Evolutionary conservation across 2,113 vertebrate species (phyloP).

Genomic region (Murina feae): DNA sequence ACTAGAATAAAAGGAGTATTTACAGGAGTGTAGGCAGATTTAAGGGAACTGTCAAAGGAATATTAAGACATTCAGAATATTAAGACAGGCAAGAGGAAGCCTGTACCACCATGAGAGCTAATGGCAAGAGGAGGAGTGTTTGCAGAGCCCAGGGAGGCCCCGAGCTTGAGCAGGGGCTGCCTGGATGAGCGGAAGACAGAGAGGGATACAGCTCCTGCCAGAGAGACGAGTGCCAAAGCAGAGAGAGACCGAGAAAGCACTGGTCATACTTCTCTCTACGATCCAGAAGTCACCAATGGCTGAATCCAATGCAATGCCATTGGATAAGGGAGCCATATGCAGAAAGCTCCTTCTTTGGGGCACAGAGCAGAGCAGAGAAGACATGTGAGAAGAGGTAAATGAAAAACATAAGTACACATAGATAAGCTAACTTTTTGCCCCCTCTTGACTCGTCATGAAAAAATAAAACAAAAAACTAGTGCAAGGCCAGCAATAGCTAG

Average conservation of each 20-base stretch:
- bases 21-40: neutral
- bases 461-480: neutral
- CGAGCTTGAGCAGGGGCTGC: neutral
- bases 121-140: accelerated
- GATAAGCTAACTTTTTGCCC: neutral
- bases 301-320: neutral
- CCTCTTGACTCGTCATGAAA: neutral
- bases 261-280: neutral
- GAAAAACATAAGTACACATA: neutral
- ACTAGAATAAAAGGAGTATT: neutral
- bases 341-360: neutral
- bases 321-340: neutral
- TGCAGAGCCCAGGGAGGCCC: neutral
- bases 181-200: neutral
- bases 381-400: neutral
- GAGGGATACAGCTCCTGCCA: too few species aligned
- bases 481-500: neutral
- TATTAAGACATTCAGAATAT: neutral
- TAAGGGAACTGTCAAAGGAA: neutral
- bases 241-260: neutral
- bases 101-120: too few species aligned
- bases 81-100: neutral
- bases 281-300: too few species aligned
- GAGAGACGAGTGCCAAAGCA: neutral
- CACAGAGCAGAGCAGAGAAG: neutral